These are phyloP conservation scores for Limnodromus scolopaceus DNA, from an alignment of 2,797 vertebrate species.

Conservation along the genomic window DNA sequence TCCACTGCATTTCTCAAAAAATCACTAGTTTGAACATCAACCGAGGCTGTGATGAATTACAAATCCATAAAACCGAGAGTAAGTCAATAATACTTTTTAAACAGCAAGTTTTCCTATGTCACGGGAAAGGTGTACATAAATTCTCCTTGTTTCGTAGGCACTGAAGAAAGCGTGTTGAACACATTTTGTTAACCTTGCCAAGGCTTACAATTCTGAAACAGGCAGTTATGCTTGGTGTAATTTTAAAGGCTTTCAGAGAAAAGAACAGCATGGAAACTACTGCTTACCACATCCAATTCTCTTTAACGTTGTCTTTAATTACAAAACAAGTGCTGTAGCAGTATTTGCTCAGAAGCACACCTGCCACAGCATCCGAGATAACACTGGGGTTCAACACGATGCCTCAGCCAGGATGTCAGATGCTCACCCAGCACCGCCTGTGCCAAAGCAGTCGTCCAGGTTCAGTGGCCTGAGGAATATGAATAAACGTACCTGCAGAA, in stretches of 20 bases:
- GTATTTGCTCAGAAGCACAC: neutral
- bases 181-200: neutral
- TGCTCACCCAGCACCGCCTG: neutral
- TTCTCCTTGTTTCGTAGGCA: neutral
- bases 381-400: neutral
- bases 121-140: neutral
- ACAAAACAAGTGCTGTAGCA: neutral
- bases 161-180: neutral
- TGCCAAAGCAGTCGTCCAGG: neutral
- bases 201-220: neutral
- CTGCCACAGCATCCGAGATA: neutral
- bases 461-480: neutral
- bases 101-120: neutral
- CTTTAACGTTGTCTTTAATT: neutral
- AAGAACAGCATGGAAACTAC: neutral
- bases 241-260: neutral
- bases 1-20: neutral
- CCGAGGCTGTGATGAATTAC: fast-evolving
- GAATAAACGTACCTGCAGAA: neutral
- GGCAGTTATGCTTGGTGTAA: neutral
- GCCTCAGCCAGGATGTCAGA: neutral
- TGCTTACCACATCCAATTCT: neutral
- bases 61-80: neutral
- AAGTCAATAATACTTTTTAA: neutral
- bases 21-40: neutral